Evolutionary conservation across 2,797 vertebrate genomes (phyloP), one percentile per base, ranked within the genome.

Genomic region (Siniperca undulata): DNA sequence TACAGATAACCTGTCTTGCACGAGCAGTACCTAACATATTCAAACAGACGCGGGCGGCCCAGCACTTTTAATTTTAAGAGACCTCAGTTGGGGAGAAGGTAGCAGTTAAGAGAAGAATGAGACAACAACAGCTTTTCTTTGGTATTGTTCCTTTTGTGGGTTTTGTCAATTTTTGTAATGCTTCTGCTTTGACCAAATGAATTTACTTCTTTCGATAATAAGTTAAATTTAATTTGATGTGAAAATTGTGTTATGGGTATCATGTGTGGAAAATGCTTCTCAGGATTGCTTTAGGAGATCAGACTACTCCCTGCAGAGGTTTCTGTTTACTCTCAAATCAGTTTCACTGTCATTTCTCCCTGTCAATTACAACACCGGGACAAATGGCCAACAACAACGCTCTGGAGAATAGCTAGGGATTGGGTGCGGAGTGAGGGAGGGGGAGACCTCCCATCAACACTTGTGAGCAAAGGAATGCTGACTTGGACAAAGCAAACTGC

Each of bases 301-400:
- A 3, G 5, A 70, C 27, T 30, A 27, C 69, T 72, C 73, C 74
- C 68, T 65, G 46, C 52, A 58, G 81, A 74, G 79, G 46, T 62
- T 76, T 86, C 22, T 64, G 74, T 86, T 89, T 75, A 13, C 73
- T 61, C 59, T 56, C 65, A 58, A 62, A 58, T 85, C 65, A 68
- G 58, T 72, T 67, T 80, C 56, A 40, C 72, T 7, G 71, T 77
- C 68, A 52, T 2, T 9, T 42, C 66, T 70, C n/a, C 9, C 22
- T 7, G 77, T 84, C 79, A 72, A 9, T 75, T 84, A 81, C 14
- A 30, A 17, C 59, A 73, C 24, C 9, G 53, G 78, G 64, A 85
- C 78, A 72, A 84, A 86, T 61, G 58, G 81, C 16, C 17, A 24
- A 67, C 73, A 88, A 84, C 69, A 74, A 81, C 69, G 27, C 81